Evolutionary conservation across 2,888 invertebrate species (phyloP).

Genomic region (Polydrusus tereticollis): DNA sequence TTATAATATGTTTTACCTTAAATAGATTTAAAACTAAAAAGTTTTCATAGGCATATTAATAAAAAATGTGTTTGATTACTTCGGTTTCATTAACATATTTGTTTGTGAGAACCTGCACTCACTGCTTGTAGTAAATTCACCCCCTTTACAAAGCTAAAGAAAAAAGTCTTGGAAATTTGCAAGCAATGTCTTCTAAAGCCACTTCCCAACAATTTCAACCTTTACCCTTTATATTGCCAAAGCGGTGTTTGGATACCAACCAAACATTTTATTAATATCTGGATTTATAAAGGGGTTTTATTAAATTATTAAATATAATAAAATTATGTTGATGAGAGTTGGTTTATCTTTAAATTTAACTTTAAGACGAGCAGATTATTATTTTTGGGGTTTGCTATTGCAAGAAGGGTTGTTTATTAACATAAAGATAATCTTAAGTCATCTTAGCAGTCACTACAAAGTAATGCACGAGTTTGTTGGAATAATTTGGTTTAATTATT

Average conservation of each 20-base stretch:
- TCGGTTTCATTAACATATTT: no score
- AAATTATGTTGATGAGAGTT: conserved; percentile 10
- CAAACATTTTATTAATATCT: conserved; percentile 16
- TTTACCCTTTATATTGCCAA: conserved; percentile 11
- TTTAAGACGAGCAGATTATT: not conserved
- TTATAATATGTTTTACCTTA: no score
- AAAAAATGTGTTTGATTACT: no score
- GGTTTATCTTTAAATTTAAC: conserved; percentile 13
- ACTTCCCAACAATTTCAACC: conserved; percentile 18
- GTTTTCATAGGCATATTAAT: no score
- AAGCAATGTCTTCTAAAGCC: conserved; percentile 7
- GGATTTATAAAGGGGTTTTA: conserved; percentile 13
- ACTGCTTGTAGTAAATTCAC: not conserved
- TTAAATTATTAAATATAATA: conserved; percentile 11
- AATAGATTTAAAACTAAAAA: no score
- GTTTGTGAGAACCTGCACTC: not conserved
- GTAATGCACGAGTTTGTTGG: not conserved
- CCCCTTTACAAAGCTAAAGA: not conserved
- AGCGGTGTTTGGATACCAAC: conserved; percentile 21
- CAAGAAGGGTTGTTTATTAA: not conserved
- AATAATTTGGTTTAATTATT: not conserved
- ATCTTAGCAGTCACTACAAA: not conserved
- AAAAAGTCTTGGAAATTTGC: conserved; percentile 3
- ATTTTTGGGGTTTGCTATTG: not conserved
- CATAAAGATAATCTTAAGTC: not conserved